These are phyloP conservation scores for Peromyscus californicus DNA, from an alignment of 2,113 vertebrate genomes.

Conservation along the genomic window DNA sequence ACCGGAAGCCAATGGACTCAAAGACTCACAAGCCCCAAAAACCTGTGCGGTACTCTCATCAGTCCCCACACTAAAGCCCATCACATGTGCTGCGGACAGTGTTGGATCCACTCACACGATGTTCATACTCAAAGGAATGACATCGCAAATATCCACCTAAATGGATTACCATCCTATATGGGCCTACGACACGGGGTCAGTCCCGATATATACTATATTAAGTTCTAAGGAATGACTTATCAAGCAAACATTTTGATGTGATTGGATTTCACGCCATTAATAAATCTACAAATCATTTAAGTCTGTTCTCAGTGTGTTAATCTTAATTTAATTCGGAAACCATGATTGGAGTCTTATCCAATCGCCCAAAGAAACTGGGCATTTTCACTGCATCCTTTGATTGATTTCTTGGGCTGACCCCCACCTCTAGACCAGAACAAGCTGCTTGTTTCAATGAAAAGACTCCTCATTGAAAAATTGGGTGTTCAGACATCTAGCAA, in stretches of 20 bases:
- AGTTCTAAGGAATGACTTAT: constrained; percentile 8
- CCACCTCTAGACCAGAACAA: not conserved
- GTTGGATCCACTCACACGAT: fast-evolving
- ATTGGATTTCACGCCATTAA: constrained; percentile 1
- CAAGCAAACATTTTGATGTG: not conserved
- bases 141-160: not conserved
- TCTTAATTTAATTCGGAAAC: constrained; percentile 17
- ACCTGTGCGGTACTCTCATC: too few species aligned
- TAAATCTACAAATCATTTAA: not conserved
- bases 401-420: not conserved
- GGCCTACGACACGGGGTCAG: not conserved
- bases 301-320: not conserved
- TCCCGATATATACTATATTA: not conserved
- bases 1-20: not conserved
- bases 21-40: not conserved
- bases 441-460: not conserved
- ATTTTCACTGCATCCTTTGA: not conserved
- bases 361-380: not conserved
- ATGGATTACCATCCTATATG: not conserved
- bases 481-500: not conserved
- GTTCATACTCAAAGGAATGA: not conserved
- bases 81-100: not conserved
- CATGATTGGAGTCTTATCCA: not conserved
- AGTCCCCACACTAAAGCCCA: not conserved
- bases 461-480: not conserved